phyloP scores from a whole-genome alignment of 2,113 vertebrate genomes.

The Nipponia nippon region DNA sequence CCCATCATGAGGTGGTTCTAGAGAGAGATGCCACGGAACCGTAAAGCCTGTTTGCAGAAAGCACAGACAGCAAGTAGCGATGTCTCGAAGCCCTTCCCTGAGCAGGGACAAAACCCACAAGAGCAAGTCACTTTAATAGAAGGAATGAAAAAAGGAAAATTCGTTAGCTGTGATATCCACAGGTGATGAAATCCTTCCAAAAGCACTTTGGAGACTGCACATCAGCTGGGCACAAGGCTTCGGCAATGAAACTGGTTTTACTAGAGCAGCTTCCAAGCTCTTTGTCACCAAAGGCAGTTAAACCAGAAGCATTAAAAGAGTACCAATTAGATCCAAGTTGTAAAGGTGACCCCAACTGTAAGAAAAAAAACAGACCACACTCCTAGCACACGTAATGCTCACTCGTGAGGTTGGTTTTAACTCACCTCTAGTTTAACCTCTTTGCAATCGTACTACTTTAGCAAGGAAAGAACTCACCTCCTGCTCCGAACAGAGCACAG shows the following conservation, averaged over 20 bases:
- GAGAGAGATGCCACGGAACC: background rate
- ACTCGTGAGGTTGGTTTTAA: background rate
- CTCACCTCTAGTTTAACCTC: background rate
- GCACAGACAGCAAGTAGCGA: background rate
- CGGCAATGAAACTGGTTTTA: background rate
- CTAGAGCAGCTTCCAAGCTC: background rate
- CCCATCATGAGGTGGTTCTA: background rate
- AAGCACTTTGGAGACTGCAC: background rate
- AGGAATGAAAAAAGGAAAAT: background rate
- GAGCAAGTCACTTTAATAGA: background rate
- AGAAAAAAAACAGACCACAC: background rate
- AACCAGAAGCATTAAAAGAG: background rate
- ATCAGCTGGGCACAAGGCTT: background rate
- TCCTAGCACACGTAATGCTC: background rate
- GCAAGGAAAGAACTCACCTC: background rate
- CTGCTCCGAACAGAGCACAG: background rate
- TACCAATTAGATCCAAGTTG: background rate
- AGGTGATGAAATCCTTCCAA: background rate
- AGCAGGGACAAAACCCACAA: background rate
- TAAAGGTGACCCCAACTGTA: background rate
- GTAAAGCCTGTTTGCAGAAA: background rate
- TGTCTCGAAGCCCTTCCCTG: rapidly evolving
- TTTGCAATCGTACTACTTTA: background rate
- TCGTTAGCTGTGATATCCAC: background rate
- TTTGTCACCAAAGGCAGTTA: background rate